phyloP scores from a whole-genome alignment of 2,797 vertebrate species.

The Luscinia megarhynchos region DNA sequence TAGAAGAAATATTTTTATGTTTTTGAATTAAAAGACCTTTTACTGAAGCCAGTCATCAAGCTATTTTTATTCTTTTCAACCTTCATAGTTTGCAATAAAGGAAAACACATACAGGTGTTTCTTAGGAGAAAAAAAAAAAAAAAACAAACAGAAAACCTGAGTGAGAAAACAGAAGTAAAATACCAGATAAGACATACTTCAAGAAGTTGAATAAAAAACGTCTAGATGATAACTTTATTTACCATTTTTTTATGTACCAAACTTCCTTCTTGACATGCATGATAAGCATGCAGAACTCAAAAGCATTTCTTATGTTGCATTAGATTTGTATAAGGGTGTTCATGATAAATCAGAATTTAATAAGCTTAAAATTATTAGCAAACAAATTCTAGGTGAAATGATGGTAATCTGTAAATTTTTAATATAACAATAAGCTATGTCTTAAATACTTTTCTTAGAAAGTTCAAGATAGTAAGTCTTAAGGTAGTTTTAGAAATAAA shows the following conservation, averaged over 20 bases:
- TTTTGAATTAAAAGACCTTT: background rate
- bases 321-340: background rate
- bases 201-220: background rate
- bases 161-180: background rate
- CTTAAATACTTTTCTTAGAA: background rate
- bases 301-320: background rate
- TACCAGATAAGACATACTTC: background rate
- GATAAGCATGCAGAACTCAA: rapidly evolving
- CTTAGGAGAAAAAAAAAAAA: background rate
- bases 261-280: background rate
- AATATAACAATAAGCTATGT: background rate
- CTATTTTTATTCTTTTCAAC: background rate
- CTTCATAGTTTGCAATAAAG: background rate
- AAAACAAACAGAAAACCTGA: background rate
- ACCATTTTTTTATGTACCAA: background rate
- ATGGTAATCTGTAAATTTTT: background rate
- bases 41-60: background rate
- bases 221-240: background rate
- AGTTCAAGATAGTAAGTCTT: background rate
- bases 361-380: background rate
- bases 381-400: background rate
- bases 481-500: background rate
- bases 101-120: background rate
- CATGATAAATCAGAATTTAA: background rate
- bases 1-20: background rate